Evolutionary conservation across 2,888 invertebrate genomes (phyloP), one percentile per base, ranked within the genome.

Genomic region (Leistus spinibarbis): DNA sequence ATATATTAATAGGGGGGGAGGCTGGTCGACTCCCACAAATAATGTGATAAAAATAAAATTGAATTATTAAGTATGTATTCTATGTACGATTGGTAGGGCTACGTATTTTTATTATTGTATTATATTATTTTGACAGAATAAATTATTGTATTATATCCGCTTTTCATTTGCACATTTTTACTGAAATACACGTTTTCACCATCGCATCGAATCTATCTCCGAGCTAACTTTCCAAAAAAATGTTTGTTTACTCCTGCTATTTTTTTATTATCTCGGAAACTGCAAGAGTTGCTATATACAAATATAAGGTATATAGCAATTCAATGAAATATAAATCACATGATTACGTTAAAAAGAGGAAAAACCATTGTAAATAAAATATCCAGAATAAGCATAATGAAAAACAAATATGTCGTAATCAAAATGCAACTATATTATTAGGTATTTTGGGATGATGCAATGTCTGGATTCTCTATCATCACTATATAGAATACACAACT

Each of bases 21-120:
- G 77, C 80, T 82, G 82, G 82, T 82, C 82, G 81, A 77, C 82
- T 82, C 80, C 78, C 80, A 78, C 69, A 10, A 40, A 40, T 40
- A 40, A 54, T 65, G 65, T 70, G 70, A 70, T 60, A 70, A 27
- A 70, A 70, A 70, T 63, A 62, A 62, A 62, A 62, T 70, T 70
- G 63, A 71, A 54, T 54, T 64, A 40, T 40, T 40, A 40, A 40
- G 13, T 10, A 40, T 40, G 40, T 40, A 40, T 10, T 40, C 40
- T 40, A n/a, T 40, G 40, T 40, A 40, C 40, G 13, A 40, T 40
- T 40, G 7, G 7, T 40, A 40, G 7, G 13, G 5, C 40, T 57
- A 57, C 20, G 17, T 57, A 57, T 20, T 57, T 57, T 57, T 57
- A 19, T 57, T 57, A 16, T 56, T n/a, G 17, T 57, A 3, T 66